Evolutionary conservation across 2,888 invertebrate genomes (phyloP).

Genomic region (Gastrophysa polygoni): DNA sequence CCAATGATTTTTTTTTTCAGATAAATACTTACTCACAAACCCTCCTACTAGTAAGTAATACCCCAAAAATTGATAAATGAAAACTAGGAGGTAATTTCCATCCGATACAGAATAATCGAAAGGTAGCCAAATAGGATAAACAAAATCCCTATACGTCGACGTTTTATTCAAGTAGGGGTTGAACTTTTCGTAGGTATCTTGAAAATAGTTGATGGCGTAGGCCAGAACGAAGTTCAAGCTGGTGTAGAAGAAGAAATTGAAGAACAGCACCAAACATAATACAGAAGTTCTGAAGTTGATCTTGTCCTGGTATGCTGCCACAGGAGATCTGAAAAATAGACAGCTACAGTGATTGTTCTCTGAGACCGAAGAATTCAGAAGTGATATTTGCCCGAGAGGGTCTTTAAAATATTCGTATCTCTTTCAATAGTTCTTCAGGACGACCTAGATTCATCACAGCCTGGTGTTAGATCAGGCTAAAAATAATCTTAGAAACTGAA

Average conservation of each 20-base stretch:
- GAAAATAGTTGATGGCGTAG: slow-evolving; percentile 6
- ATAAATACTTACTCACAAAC: slow-evolving; percentile 19
- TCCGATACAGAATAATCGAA: slow-evolving; percentile 30
- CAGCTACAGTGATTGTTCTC: too few relatives aligned
- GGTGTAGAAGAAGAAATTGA: background rate
- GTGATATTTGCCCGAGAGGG: background rate
- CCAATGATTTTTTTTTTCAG: background rate
- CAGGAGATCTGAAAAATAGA: background rate
- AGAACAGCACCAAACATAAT: background rate
- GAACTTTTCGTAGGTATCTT: slow-evolving; percentile 20
- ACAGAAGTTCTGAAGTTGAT: background rate
- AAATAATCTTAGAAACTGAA: too few relatives aligned
- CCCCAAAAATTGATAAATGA: slow-evolving; percentile 23
- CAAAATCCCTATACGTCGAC: slow-evolving; percentile 25
- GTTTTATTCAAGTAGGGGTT: slow-evolving; percentile 20
- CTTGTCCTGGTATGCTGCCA: background rate
- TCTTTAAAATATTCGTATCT: too few relatives aligned
- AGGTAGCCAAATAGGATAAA: slow-evolving; percentile 27
- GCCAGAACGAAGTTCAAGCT: background rate
- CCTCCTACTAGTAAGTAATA: slow-evolving; percentile 18
- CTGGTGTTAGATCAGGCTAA: too few relatives aligned
- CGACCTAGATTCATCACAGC: too few relatives aligned
- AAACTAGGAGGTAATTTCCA: slow-evolving; percentile 26
- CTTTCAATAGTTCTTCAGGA: too few relatives aligned
- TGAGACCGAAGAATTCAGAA: background rate